A percentile compares a stretch with the other conserved stretches of the same genome.
Evolutionary conservation across 2,797 vertebrate genomes (phyloP).

Genomic region (Lagocephalus sceleratus): DNA sequence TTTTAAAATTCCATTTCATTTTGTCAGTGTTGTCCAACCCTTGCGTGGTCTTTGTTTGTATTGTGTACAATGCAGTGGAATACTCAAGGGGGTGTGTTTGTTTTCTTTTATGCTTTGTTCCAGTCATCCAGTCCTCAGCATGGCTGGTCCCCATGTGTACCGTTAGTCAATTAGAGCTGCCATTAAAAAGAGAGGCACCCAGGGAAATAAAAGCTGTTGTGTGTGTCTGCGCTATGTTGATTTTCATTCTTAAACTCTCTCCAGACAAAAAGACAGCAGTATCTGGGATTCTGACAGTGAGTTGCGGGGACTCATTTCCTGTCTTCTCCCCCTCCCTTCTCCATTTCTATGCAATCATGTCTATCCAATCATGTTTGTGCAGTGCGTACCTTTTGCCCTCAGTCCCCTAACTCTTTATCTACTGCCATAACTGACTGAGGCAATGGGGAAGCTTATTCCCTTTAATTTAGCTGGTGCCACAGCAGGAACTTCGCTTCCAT

Average conservation of each 20-base stretch:
- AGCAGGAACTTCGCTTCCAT: conserved; percentile 18
- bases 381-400: conserved; percentile 48
- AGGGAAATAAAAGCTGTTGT: conserved; percentile 69
- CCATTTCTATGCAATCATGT: conserved; percentile 55
- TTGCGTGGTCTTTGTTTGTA: conserved; percentile 54
- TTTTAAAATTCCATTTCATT: background rate
- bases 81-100: conserved; percentile 52
- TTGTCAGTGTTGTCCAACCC: conserved; percentile 31
- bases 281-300: conserved; percentile 67
- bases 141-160: conserved; percentile 51
- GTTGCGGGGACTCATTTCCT: conserved; percentile 62
- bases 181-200: conserved; percentile 66
- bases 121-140: conserved; percentile 51
- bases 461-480: background rate
- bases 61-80: conserved; percentile 55
- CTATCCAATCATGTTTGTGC: conserved; percentile 51
- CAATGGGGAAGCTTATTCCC: conserved; percentile 35
- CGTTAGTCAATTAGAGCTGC: conserved; percentile 75
- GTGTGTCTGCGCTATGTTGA: conserved; percentile 52
- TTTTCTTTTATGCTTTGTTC: conserved; percentile 57
- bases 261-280: conserved; percentile 62
- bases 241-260: conserved; percentile 67
- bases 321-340: conserved; percentile 41
- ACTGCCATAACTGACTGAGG: conserved; percentile 44
- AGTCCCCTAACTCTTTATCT: conserved; percentile 57